Base-by-base conservation (phyloP, 2,888 invertebrate genomes). In the Camptogramma bilineatum region DNA sequence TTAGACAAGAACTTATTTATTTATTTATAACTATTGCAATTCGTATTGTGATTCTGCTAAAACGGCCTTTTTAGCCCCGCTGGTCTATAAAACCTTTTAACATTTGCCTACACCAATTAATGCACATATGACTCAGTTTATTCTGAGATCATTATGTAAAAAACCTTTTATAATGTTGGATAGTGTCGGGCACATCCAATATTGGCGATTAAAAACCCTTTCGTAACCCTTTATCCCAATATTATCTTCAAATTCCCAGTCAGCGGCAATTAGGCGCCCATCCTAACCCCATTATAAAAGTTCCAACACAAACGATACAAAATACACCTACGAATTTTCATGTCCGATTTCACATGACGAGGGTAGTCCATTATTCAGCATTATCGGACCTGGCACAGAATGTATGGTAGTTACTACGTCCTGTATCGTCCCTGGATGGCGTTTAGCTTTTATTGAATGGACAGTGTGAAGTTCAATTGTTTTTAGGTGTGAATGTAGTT, bases 321-420 rank as follows among this genome's bases (percentile, higher is more conserved):
- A 60, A 66, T 66, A 60, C 59, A 52, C 64, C 60, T 66, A 34
- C 63, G 51, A 62, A 46, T 51, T 57, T 55, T 62, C 70, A 61
- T 52, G 65, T 66, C 64, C 53, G 63, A 62, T 58, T 58, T 61
- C 48, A 59, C 53, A 58, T 67, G 71, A 73, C 65, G 65, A 71
- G 69, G 71, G 71, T 73, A 17, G 51, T 52, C 66, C 62, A 69
- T 71, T 71, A 70, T 70, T 69, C 67, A 71, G 61, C 65, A 64
- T 65, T 65, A 65, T 61, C 65, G 44, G 57, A 21, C 57, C 56
- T 16, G 10, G 24, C 51, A 46, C 52, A 62, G 65, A 53, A 51
- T 50, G 42, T 19, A 19, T 57, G 18, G 42, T 42, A 65, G 39
- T 47, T 44, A 53, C 50, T 61, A 56, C 24, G 21, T 42, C 24